phyloP scores from a whole-genome alignment of 1,140 invertebrate genomes.

The Papilio aristodemus region DNA sequence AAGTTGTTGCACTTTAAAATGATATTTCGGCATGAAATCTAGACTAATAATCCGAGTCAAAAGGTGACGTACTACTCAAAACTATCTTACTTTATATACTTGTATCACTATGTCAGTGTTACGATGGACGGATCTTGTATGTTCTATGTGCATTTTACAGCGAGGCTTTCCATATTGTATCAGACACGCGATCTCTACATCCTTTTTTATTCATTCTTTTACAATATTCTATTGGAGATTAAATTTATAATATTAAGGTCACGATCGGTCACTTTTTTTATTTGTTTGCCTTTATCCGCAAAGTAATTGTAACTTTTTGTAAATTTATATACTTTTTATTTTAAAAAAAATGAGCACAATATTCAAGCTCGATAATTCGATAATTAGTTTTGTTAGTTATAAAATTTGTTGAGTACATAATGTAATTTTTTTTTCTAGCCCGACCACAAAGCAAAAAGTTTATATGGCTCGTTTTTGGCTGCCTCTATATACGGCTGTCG shows the following conservation, averaged over 20 bases:
- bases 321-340: conserved; percentile 35
- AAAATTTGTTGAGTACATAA: conserved; percentile 65
- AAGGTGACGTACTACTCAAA: conserved; percentile 84
- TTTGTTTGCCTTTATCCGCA: conserved; percentile 63
- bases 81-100: conserved; percentile 70
- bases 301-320: conserved; percentile 42
- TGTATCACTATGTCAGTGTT: conserved; percentile 64
- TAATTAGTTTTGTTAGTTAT: conserved; percentile 47
- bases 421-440: conserved; percentile 75
- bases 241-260: conserved; percentile 44
- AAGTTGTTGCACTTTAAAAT: conserved; percentile 55
- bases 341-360: conserved; percentile 14
- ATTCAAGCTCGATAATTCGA: conserved; percentile 23
- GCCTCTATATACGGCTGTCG: conserved; percentile 77
- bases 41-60: conserved; percentile 53
- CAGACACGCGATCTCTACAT: conserved; percentile 52
- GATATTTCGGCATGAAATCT: conserved; percentile 66
- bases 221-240: conserved; percentile 47
- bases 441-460: conserved; percentile 78
- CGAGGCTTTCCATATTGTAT: conserved; percentile 67
- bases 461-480: conserved; percentile 79
- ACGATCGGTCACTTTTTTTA: conserved; percentile 63
- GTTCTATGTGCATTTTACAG: conserved; percentile 65
- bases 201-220: conserved; percentile 46
- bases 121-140: conserved; percentile 53